Conservation (phyloP, 2,113 vertebrate genomes). For the Calonectris borealis region DNA sequence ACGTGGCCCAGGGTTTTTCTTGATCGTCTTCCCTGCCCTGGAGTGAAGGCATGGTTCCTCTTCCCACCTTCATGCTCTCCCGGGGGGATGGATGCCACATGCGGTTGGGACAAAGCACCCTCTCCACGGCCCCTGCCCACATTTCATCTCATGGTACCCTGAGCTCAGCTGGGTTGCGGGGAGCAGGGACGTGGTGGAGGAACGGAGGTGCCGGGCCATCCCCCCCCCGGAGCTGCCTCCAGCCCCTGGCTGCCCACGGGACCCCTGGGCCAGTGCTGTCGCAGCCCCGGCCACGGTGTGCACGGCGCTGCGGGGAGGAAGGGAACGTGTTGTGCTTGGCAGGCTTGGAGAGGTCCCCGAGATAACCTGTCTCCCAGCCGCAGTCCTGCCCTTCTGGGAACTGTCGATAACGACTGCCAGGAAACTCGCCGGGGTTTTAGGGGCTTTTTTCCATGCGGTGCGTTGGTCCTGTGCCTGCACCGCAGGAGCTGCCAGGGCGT, state of each 20-base stretch:
- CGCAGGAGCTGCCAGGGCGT: background rate
- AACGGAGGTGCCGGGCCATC: background rate
- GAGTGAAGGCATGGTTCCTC: background rate
- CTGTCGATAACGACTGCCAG: fast-evolving
- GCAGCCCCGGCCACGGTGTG: background rate
- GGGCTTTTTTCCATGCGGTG: background rate
- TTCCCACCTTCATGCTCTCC: background rate
- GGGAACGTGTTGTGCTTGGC: fast-evolving
- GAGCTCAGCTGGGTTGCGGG: background rate
- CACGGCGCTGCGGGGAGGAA: background rate
- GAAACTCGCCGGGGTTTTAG: background rate
- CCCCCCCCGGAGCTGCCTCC: fast-evolving
- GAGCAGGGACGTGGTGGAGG: background rate
- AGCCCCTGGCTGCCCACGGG: fast-evolving
- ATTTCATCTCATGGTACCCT: background rate
- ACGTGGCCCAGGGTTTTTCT: background rate
- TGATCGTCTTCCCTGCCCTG: background rate
- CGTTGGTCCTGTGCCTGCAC: no score
- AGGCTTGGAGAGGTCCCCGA: background rate
- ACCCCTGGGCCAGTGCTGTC: background rate
- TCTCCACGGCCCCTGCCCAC: background rate
- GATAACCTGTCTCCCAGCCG: background rate
- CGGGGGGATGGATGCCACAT: fast-evolving
- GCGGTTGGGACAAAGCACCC: background rate
- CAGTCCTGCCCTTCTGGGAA: background rate